phyloP scores from a whole-genome alignment of 2,888 invertebrate genomes.

The Girardia tigrina region DNA sequence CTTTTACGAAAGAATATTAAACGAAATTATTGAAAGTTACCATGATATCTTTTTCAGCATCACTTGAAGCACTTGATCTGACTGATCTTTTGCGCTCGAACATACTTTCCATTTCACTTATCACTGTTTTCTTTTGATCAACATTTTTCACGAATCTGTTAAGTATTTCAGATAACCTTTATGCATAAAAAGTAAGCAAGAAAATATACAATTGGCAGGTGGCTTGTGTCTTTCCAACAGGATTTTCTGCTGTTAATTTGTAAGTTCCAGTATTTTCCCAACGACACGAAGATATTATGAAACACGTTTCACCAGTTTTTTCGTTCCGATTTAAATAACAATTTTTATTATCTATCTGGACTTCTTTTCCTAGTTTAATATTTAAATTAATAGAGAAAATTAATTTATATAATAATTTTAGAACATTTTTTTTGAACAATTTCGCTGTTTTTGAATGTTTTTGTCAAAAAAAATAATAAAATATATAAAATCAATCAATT shows the following conservation, averaged over 20 bases:
- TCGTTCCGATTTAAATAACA: constrained; percentile 4
- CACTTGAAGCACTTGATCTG: not conserved
- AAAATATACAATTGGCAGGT: not conserved
- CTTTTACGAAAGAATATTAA: too few species aligned
- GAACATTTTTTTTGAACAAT: too few species aligned
- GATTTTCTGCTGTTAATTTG: not conserved
- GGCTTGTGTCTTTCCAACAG: not conserved
- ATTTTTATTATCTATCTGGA: constrained; percentile 10
- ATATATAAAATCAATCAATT: too few species aligned
- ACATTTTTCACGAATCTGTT: not conserved
- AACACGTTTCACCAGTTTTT: not conserved
- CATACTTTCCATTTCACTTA: constrained; percentile 4
- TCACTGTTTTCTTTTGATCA: not conserved
- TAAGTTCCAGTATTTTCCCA: constrained; percentile 18
- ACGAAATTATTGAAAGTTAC: too few species aligned
- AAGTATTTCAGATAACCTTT: too few species aligned
- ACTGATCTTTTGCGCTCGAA: constrained; percentile 18
- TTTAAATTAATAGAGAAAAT: too few species aligned
- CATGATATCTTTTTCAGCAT: not conserved
- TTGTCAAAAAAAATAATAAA: too few species aligned
- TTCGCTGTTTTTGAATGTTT: too few species aligned
- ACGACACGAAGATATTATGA: not conserved
- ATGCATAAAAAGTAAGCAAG: too few species aligned
- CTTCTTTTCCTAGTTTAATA: not conserved
- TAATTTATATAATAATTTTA: too few species aligned